Evolutionary conservation across 2,113 vertebrate species (phyloP).

Genomic region (Semicossyphus pulcher): DNA sequence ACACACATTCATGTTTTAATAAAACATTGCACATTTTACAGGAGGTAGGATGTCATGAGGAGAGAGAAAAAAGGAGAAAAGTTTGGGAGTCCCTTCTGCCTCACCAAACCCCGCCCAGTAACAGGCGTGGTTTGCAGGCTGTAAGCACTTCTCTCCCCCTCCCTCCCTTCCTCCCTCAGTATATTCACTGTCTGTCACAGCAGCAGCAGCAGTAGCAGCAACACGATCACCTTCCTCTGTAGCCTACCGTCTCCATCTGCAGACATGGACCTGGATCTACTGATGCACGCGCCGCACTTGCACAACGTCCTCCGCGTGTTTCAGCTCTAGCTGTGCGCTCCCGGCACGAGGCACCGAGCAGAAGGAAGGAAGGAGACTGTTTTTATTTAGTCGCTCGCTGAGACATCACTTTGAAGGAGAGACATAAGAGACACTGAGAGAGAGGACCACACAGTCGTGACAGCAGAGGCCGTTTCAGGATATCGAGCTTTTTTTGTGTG

Average conservation of each 20-base stretch:
- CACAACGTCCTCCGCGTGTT: neutral
- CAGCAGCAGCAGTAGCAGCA: conserved; percentile 25
- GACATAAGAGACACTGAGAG: conserved; percentile 11
- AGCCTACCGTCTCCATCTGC: conserved; percentile 16
- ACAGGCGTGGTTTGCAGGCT: conserved; percentile 54
- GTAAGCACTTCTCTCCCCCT: neutral
- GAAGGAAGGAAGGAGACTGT: neutral
- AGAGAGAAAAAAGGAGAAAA: neutral
- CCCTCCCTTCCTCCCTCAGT: conserved; percentile 1
- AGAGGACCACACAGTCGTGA: conserved; percentile 55
- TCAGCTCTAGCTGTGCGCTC: conserved; percentile 56
- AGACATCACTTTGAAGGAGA: conserved; percentile 37
- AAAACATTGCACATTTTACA: neutral
- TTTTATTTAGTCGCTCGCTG: neutral
- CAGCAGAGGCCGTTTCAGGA: conserved; percentile 60
- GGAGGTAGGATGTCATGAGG: no score
- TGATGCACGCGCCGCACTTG: conserved; percentile 18
- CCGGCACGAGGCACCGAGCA: conserved; percentile 10
- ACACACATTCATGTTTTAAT: neutral
- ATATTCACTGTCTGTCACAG: conserved; percentile 59
- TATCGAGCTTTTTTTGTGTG: conserved; percentile 25
- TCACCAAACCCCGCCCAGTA: conserved; percentile 56
- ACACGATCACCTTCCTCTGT: conserved; percentile 14
- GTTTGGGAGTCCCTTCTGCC: conserved; percentile 34
- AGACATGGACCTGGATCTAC: conserved; percentile 60